A percentile compares a stretch with the other conserved stretches of the same genome.
phyloP scores from a whole-genome alignment of 2,113 vertebrate genomes.

The Otis tarda region DNA sequence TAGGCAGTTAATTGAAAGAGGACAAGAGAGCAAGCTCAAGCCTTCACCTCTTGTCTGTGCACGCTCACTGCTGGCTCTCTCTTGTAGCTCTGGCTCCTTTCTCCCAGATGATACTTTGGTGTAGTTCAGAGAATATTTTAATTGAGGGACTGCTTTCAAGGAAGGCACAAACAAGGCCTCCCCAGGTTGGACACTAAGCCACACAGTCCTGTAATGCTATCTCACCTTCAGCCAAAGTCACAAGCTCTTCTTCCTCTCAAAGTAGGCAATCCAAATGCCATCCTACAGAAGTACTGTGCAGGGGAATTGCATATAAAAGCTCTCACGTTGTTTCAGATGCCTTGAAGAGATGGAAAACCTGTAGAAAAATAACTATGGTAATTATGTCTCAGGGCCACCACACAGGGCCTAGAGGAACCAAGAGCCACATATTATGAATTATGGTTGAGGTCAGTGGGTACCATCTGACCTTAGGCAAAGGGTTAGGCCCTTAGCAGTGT shows the following conservation, averaged over 20 bases:
- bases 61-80: accelerated
- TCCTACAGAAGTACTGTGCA: neutral
- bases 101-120: neutral
- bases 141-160: neutral
- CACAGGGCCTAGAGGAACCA: neutral
- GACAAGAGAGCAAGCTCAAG: neutral
- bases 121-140: neutral
- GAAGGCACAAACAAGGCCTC: neutral
- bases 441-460: neutral
- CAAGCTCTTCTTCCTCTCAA: neutral
- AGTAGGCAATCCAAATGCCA: neutral
- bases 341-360: neutral
- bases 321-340: neutral
- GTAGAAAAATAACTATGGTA: neutral
- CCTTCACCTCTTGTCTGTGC: neutral
- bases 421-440: neutral
- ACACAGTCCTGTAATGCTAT: neutral
- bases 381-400: neutral
- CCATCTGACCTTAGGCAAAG: neutral
- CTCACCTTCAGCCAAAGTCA: neutral
- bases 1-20: neutral
- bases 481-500: neutral
- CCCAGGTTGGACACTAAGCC: neutral
- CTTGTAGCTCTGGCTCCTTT: neutral
- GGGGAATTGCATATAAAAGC: neutral